These are phyloP conservation scores for Akabosia matsudoensis DNA, from an alignment of 1,140 invertebrate genomes.

Conservation along the genomic window DNA sequence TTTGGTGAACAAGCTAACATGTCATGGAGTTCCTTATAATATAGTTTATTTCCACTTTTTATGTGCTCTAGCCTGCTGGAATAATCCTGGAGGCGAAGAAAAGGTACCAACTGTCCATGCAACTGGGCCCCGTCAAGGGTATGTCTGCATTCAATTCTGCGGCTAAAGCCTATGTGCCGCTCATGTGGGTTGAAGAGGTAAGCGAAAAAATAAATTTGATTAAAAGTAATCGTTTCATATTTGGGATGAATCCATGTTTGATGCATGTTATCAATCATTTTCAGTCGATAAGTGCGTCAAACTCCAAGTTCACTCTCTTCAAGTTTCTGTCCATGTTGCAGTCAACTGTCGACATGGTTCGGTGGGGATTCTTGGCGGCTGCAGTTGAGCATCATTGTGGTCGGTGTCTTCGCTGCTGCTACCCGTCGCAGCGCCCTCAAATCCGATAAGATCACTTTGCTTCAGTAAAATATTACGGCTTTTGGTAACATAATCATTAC, in stretches of 20 bases:
- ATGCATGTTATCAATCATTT: too few species aligned
- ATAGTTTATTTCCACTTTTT: neutral
- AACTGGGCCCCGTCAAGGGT: conserved; percentile 30
- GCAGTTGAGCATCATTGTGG: conserved; percentile 27
- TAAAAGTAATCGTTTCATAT: neutral
- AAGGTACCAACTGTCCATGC: conserved; percentile 35
- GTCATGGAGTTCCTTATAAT: too few species aligned
- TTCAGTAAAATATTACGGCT: conserved; percentile 31
- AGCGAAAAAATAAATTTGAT: neutral
- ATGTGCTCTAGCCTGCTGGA: conserved; percentile 38
- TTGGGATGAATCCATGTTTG: too few species aligned
- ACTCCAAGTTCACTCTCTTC: conserved; percentile 24
- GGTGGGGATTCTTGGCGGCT: conserved; percentile 32
- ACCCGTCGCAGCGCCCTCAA: conserved; percentile 36
- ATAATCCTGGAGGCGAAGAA: conserved; percentile 34
- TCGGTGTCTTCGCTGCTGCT: conserved; percentile 35
- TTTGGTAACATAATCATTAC: too few species aligned
- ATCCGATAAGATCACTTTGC: conserved; percentile 37
- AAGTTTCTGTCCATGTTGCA: conserved; percentile 29
- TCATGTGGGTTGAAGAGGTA: conserved; percentile 27
- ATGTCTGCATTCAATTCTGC: conserved; percentile 30
- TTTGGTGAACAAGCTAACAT: too few species aligned
- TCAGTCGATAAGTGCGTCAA: conserved; percentile 28
- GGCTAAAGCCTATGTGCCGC: conserved; percentile 11
- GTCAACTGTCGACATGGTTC: conserved; percentile 28